Evolutionary conservation across 2,888 invertebrate genomes (phyloP).

Genomic region (Acleris emargana): DNA sequence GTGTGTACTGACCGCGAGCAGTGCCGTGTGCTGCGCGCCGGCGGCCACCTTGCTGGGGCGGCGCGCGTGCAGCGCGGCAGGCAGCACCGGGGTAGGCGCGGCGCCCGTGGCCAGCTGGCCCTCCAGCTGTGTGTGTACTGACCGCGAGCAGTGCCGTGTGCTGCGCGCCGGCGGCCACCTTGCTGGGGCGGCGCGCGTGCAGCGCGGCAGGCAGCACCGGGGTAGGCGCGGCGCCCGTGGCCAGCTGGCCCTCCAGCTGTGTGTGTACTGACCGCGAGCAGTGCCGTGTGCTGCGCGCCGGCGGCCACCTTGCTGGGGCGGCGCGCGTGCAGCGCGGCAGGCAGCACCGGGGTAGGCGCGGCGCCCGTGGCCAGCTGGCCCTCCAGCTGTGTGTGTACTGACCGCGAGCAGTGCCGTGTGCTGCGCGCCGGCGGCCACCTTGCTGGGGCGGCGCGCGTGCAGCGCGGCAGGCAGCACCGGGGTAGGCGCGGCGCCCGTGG

Average conservation of each 20-base stretch:
- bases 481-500: too few relatives aligned
- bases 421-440: too few relatives aligned
- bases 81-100: background rate
- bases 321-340: slow-evolving; percentile 81
- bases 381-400: too few relatives aligned
- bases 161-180: slow-evolving; percentile 92
- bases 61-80: slow-evolving; percentile 81
- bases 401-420: too few relatives aligned
- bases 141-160: slow-evolving; percentile 90
- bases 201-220: slow-evolving; percentile 68
- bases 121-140: slow-evolving; percentile 40
- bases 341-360: slow-evolving; percentile 48
- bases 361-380: too few relatives aligned
- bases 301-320: slow-evolving; percentile 85
- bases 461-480: too few relatives aligned
- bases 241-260: too few relatives aligned
- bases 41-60: slow-evolving; percentile 85
- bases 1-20: slow-evolving; percentile 80
- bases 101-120: too few relatives aligned
- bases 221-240: too few relatives aligned
- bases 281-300: slow-evolving; percentile 94
- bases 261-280: slow-evolving; percentile 80
- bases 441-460: too few relatives aligned
- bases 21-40: slow-evolving; percentile 94
- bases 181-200: slow-evolving; percentile 73